Evolutionary conservation across 2,113 vertebrate genomes (phyloP), one percentile per base, ranked within the genome.

Genomic region (Indicator maculatus): DNA sequence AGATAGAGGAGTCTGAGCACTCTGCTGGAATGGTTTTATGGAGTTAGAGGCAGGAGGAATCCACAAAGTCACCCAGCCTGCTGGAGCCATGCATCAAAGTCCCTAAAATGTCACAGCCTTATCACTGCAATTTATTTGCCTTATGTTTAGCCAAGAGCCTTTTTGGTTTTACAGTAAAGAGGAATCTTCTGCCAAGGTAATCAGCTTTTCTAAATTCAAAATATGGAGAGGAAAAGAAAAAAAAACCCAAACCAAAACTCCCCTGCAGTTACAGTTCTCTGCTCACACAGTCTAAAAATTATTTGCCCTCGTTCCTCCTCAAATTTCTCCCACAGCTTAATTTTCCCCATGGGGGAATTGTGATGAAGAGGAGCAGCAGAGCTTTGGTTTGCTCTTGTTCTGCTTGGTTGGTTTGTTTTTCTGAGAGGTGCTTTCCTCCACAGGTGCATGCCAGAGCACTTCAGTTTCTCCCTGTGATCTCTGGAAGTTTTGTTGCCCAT

Each of bases 131-230:
- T 47, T 80, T 58, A 26, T 8, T 83, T 30, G 4, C 65, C 33
- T 83, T 4, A 1, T 0, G 0, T 56, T 12, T 38, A 56, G 9
- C 28, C 72, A 60, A 60, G 1, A 2, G 7, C 9, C 8, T 4
- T 55, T 52, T 70, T 3, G 23, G 14, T 90, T 91, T 53, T 33
- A 23, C 38, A 61, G 11, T 45, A 39, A 61, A 64, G 76, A 14
- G 38, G 12, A 52, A 26, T 27, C 6, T 75, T 65, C 13, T 50
- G 3, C 16, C 7, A 13, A 20, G 9, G 3, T 66, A 27, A 11
- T 41, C 10, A 24, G 8, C 24, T 45, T 83, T 36, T 76, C 4
- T 30, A 61, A 69, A 73, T 61, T 30, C 18, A 20, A 28, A 47
- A 24, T 23, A 60, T 3, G 12, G 15, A 41, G 41, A 14, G 41